These are phyloP conservation scores for Leptopilina clavipes DNA, from an alignment of 1,140 invertebrate species.

Conservation along the genomic window DNA sequence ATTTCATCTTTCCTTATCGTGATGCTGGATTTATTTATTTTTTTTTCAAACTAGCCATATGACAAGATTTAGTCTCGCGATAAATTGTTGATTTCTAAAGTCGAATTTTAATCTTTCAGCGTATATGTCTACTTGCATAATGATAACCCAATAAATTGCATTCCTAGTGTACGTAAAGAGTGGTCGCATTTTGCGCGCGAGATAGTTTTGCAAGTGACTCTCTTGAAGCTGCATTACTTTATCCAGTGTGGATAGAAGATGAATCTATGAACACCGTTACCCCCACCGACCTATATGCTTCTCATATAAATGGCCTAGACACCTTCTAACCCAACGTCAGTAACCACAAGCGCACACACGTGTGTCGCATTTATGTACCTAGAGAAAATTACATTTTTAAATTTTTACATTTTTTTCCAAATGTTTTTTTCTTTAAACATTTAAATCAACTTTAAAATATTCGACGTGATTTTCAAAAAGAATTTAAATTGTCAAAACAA, in stretches of 20 bases:
- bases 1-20: too few relatives aligned
- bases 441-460: too few relatives aligned
- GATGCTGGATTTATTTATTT: too few relatives aligned
- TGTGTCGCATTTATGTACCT: constrained; percentile 41
- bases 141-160: constrained; percentile 10
- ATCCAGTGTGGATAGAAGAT: constrained; percentile 41
- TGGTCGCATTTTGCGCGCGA: not conserved
- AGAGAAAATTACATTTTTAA: not conserved
- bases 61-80: not conserved
- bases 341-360: constrained; percentile 61
- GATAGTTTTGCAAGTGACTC: constrained; percentile 38
- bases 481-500: too few relatives aligned
- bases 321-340: constrained; percentile 68
- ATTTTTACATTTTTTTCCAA: not conserved
- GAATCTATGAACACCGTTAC: constrained; percentile 55
- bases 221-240: constrained; percentile 13
- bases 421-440: too few relatives aligned
- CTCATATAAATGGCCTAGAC: constrained; percentile 74
- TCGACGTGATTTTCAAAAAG: too few relatives aligned
- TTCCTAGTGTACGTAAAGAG: not conserved
- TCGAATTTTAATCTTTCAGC: too few relatives aligned
- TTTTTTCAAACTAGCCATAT: not conserved
- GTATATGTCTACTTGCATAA: not conserved
- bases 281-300: constrained; percentile 73
- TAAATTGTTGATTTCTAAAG: not conserved